A percentile compares a stretch with the other conserved stretches of the same genome.
phyloP scores from a whole-genome alignment of 2,113 vertebrate genomes.

The Ibidorhyncha struthersii region DNA sequence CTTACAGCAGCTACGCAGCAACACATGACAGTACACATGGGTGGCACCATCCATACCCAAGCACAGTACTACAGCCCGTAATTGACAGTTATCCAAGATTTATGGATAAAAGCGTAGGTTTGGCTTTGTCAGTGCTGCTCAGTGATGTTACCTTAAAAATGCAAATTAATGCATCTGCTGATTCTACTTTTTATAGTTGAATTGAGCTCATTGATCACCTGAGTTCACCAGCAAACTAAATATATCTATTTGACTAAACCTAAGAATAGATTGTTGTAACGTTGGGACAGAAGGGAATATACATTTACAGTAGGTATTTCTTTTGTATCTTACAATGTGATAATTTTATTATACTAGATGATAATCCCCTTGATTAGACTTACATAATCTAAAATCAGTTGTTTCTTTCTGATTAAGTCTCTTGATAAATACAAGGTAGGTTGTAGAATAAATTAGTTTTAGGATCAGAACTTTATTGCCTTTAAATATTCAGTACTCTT shows the following conservation, averaged over 20 bases:
- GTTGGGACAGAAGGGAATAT: neutral
- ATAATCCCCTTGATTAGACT: neutral
- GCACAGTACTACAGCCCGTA: too few species aligned
- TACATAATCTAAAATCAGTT: neutral
- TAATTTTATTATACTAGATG: neutral
- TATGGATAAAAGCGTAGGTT: neutral
- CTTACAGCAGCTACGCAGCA: neutral
- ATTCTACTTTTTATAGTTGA: neutral
- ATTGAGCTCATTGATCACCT: neutral
- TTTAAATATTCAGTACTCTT: neutral
- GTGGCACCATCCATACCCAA: neutral
- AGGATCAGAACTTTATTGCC: neutral
- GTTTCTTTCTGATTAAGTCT: neutral
- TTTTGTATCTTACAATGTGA: neutral
- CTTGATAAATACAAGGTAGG: neutral
- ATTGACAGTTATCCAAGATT: neutral
- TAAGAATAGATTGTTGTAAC: neutral
- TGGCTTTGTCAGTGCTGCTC: neutral
- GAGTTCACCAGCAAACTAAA: neutral
- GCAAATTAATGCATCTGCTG: neutral
- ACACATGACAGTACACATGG: fast-evolving
- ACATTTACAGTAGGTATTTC: neutral
- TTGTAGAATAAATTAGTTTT: neutral
- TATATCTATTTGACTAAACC: neutral
- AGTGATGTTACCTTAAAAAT: neutral